These are phyloP conservation scores for Vimba vimba DNA, from an alignment of 2,113 vertebrate genomes.

Conservation along the genomic window DNA sequence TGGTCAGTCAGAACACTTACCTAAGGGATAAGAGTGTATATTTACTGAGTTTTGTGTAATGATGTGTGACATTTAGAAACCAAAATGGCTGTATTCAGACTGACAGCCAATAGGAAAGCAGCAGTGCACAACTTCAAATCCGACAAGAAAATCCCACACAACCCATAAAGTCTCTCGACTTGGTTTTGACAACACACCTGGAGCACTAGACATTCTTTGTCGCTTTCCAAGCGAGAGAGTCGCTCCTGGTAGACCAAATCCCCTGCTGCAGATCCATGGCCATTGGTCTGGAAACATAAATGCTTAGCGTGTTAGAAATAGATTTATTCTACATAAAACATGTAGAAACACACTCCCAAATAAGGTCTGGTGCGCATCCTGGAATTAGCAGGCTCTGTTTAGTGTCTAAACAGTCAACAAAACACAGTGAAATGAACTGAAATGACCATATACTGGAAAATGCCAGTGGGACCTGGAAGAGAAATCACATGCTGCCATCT, in stretches of 20 bases:
- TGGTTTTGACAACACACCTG: constrained; percentile 79
- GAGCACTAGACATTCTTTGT: constrained; percentile 96
- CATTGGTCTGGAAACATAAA: constrained; percentile 84
- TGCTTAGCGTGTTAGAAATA: not conserved
- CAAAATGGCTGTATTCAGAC: not conserved
- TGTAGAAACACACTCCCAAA: not conserved
- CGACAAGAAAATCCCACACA: constrained; percentile 8
- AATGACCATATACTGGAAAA: not conserved
- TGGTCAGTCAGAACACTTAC: constrained; percentile 97
- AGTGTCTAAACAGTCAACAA: not conserved
- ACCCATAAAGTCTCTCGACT: not conserved
- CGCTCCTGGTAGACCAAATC: constrained; percentile 89
- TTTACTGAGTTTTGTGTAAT: not conserved
- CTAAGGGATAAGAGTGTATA: constrained; percentile 65
- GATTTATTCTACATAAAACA: not conserved
- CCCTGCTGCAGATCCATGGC: constrained; percentile 79
- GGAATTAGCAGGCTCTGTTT: not conserved
- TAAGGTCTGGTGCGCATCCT: not conserved
- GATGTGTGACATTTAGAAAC: not conserved
- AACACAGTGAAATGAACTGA: not conserved
- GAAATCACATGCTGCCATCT: constrained; percentile 32
- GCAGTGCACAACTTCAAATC: not conserved
- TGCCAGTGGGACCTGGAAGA: constrained; percentile 14
- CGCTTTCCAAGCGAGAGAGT: constrained; percentile 90
- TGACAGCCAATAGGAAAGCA: not conserved